Base-by-base conservation (phyloP, 2,113 vertebrate species). In the Brachionichthys hirsutus region DNA sequence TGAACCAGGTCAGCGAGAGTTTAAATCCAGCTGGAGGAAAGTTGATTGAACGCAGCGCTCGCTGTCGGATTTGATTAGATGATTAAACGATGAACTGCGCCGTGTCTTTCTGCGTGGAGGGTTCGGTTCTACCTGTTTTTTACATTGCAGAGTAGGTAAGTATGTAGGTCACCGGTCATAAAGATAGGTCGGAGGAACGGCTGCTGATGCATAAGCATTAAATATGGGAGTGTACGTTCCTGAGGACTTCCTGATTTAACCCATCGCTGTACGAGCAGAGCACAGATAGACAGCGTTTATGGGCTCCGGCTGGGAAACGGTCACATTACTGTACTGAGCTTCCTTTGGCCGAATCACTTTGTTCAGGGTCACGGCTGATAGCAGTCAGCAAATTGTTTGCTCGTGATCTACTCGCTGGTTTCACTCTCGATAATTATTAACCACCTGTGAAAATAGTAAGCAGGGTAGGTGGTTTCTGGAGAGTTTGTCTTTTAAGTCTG, bases 381-480 rank as follows among this genome's bases (percentile, higher is more conserved):
- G 64, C 65, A 30, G 56, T 17, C 22, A 20, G 52, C 40, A 41
- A n/a, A 45, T 51, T 88, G 46, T 91, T 86, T 92, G 87, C 78
- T 64, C 19, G 36, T 40, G 45, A 53, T 75, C 73, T 55, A 70
- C 75, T 48, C 24, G 40, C 78, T 36, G 71, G 92, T 96, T 96
- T 95, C 93, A 75, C 82, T 90, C 75, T 76, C 6, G 76, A 67
- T 91, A 91, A 93, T 94, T 45, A 95, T 96, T 96, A 95, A 94
- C 92, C 20, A 18, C 41, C 44, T 5, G 51, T 64, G 70, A 51
- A 73, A 71, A 85, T 77, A 62, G 56, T n/a, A 15, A 59, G 61
- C 54, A 58, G 30, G 30, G 22, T 57, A 59, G 53, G 51, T 56
- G 50, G 82, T 88, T 92, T 89, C 82, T 80, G 54, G 46, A 46